These are phyloP conservation scores for Sebastes kiyomatsui DNA, from an alignment of 2,797 vertebrate genomes.

Conservation along the genomic window DNA sequence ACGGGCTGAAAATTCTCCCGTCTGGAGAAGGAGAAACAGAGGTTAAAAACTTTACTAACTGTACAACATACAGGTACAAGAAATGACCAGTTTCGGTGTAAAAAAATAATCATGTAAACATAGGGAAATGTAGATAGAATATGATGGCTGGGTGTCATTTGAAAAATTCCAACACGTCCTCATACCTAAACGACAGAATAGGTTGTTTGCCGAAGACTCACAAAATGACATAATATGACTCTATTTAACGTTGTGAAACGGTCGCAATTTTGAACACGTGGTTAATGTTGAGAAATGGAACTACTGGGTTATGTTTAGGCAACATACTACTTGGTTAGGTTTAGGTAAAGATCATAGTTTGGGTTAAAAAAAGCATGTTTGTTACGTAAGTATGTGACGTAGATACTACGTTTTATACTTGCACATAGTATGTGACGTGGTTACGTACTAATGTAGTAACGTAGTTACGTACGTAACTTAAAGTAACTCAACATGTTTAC, in stretches of 20 bases:
- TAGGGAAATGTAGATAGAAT: not conserved
- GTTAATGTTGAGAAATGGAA: not conserved
- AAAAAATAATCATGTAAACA: not conserved
- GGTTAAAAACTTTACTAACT: not conserved
- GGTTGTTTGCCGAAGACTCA: not conserved
- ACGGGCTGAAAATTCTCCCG: conserved; percentile 94
- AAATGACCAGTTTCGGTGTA: not conserved
- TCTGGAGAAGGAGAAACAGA: conserved; percentile 51
- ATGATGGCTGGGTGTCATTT: not conserved
- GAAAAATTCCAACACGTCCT: not conserved
- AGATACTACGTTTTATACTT: not conserved
- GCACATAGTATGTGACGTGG: not conserved
- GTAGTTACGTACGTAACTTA: not conserved
- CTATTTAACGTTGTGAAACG: too few species aligned
- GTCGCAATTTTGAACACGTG: not conserved
- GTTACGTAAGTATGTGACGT: not conserved
- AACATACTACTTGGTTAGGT: not conserved
- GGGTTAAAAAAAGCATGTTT: not conserved
- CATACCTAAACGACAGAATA: not conserved
- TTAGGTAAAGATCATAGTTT: not conserved
- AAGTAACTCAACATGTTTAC: not conserved
- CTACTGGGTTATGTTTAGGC: not conserved
- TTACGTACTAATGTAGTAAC: not conserved
- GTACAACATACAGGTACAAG: not conserved
- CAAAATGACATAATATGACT: not conserved